A percentile compares a stretch with the other conserved stretches of the same genome.
phyloP scores from a whole-genome alignment of 2,113 vertebrate species.

The Panthera uncia region DNA sequence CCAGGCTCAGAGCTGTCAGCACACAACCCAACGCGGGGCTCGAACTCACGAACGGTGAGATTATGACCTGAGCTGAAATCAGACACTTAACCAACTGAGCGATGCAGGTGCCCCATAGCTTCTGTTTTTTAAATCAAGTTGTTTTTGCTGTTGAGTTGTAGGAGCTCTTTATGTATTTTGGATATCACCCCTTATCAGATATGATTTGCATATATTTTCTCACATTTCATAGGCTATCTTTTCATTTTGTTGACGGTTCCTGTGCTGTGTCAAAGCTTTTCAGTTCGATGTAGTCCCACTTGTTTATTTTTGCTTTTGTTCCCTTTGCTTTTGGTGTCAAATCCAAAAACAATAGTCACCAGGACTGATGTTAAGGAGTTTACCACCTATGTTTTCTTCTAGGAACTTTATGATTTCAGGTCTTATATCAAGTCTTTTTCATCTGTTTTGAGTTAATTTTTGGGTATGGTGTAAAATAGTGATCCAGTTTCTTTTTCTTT shows the following conservation, averaged over 20 bases:
- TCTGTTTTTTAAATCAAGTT: neutral
- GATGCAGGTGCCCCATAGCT: too few relatives aligned
- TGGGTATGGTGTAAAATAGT: neutral
- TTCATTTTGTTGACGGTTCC: neutral
- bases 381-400: neutral
- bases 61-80: too few relatives aligned
- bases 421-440: neutral
- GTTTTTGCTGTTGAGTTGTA: neutral
- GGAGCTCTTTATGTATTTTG: neutral
- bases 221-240: neutral
- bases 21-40: too few relatives aligned
- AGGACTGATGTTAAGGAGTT: neutral
- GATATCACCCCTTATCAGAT: neutral
- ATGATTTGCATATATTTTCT: neutral
- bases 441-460: neutral
- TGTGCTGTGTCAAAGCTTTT: neutral
- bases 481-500: neutral
- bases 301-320: neutral
- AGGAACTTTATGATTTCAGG: neutral
- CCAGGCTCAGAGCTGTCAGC: too few relatives aligned
- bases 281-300: neutral
- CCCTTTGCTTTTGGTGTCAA: neutral
- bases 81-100: too few relatives aligned
- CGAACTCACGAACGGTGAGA: too few relatives aligned
- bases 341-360: neutral